Conservation (phyloP, 2,797 vertebrate genomes). For the Hydrophis major region DNA sequence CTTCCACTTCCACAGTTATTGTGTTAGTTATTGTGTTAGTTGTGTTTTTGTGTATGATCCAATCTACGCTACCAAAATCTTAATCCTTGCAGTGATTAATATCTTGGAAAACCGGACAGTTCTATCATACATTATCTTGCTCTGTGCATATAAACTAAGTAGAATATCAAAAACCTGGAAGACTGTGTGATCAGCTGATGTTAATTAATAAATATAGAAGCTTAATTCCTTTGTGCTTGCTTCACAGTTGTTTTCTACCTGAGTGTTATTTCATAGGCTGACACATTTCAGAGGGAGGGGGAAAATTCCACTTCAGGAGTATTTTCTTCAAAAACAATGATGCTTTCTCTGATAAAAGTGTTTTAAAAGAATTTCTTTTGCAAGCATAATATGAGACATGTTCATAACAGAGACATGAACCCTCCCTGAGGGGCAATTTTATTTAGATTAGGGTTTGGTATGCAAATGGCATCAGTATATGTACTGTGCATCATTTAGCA, state of each 20-base stretch:
- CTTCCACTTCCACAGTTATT: no score
- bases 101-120: no score
- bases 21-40: no score
- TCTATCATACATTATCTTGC: no score
- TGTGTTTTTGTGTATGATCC: no score
- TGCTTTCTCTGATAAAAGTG: neutral
- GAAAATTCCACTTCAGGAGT: neutral
- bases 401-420: no score
- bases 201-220: neutral
- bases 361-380: neutral
- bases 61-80: no score
- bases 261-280: neutral
- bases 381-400: neutral
- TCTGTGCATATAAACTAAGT: neutral
- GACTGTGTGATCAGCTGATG: neutral
- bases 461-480: no score
- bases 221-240: neutral
- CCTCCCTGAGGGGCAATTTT: no score
- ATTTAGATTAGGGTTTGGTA: no score
- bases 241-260: no score
- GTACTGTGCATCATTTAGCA: no score
- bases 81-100: neutral
- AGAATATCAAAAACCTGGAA: neutral
- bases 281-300: neutral
- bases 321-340: neutral